A percentile compares a stretch with the other conserved stretches of the same genome.
These are phyloP conservation scores for Peromyscus aztecus DNA, from an alignment of 2,797 vertebrate species.

Conservation along the genomic window DNA sequence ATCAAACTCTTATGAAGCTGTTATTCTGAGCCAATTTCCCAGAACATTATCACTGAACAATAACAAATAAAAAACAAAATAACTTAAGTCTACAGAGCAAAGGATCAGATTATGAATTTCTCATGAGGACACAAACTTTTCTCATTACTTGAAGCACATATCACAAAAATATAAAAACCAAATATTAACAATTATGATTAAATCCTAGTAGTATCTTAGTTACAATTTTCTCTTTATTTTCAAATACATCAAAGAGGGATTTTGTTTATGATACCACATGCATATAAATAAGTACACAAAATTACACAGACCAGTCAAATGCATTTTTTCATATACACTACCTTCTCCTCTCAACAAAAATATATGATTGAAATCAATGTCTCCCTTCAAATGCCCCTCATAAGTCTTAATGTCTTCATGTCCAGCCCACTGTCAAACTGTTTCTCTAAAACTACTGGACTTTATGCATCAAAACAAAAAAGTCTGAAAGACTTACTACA, in stretches of 20 bases:
- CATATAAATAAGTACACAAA: conserved; percentile 40
- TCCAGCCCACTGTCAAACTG: background rate
- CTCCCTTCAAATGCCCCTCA: background rate
- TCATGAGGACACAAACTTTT: background rate
- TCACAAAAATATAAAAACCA: conserved; percentile 27
- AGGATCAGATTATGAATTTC: background rate
- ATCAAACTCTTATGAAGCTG: background rate
- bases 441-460: background rate
- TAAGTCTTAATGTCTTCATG: background rate
- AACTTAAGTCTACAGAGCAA: conserved; percentile 45
- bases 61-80: conserved; percentile 28
- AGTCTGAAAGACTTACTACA: background rate
- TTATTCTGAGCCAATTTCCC: background rate
- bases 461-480: background rate
- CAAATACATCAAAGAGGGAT: conserved; percentile 6
- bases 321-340: background rate
- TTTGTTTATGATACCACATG: background rate
- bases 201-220: background rate
- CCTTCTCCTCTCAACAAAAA: conserved; percentile 15
- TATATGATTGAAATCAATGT: conserved; percentile 26
- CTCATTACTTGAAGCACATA: conserved; percentile 43
- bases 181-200: conserved; percentile 28
- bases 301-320: background rate
- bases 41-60: conserved; percentile 9
- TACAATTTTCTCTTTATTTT: conserved; percentile 52